phyloP scores from a whole-genome alignment of 2,888 invertebrate species.

The Drosophila bunnanda region DNA sequence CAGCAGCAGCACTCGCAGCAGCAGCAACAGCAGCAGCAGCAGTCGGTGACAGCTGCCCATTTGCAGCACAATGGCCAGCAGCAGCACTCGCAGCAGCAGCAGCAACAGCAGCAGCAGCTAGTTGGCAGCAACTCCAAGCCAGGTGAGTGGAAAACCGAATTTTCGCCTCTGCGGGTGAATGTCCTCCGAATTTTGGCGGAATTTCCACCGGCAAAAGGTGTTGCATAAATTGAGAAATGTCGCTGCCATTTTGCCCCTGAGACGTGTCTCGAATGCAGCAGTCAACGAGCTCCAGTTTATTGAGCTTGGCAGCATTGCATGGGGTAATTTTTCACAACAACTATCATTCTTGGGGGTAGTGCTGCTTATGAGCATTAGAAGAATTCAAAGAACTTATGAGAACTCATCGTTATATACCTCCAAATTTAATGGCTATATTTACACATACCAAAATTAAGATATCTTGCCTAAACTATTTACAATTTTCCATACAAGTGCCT shows the following conservation, averaged over 20 bases:
- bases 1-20: slow-evolving; percentile 72
- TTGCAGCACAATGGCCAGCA: slow-evolving; percentile 75
- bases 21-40: slow-evolving; percentile 73
- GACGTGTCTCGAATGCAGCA: slow-evolving; percentile 24
- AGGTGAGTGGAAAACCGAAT: slow-evolving; percentile 75
- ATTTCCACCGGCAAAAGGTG: slow-evolving; percentile 34
- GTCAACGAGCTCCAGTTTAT: slow-evolving; percentile 4
- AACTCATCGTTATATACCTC: neutral
- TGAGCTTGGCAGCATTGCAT: neutral
- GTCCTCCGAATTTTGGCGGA: slow-evolving; percentile 26
- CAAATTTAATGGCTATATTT: neutral
- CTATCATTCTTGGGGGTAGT: neutral
- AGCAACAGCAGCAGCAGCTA: slow-evolving; percentile 73
- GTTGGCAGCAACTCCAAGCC: slow-evolving; percentile 81
- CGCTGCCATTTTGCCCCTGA: slow-evolving; percentile 35
- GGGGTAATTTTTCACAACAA: slow-evolving; percentile 3
- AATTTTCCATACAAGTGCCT: neutral
- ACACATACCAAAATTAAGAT: neutral
- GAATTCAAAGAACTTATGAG: neutral
- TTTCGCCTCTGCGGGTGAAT: slow-evolving; percentile 26
- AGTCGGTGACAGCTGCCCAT: slow-evolving; percentile 71
- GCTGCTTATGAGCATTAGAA: neutral
- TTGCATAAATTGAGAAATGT: slow-evolving; percentile 46
- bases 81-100: slow-evolving; percentile 73
- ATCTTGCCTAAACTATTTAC: neutral